Conservation (phyloP, 1,140 invertebrate species). For the Babylonia areolata region DNA sequence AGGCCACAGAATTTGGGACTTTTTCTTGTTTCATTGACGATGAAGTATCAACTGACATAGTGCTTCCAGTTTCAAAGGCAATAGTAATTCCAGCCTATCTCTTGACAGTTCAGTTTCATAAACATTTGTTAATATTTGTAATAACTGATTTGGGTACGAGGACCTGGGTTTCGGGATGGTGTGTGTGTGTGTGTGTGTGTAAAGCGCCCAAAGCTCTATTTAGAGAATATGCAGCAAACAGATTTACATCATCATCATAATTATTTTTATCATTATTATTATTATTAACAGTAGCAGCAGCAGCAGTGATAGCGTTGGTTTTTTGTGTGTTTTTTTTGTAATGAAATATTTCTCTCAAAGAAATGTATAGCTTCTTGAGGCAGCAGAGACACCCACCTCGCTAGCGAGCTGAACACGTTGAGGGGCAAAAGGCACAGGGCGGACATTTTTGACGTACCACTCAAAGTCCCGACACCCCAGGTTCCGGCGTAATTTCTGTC, state of each 20-base stretch:
- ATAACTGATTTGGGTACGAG: too few relatives aligned
- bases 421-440: constrained; percentile 89
- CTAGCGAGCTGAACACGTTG: constrained; percentile 79
- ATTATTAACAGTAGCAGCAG: not conserved
- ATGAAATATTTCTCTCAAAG: not conserved
- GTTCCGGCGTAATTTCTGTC: constrained; percentile 84
- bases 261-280: not conserved
- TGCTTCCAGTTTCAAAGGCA: too few relatives aligned
- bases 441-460: constrained; percentile 97
- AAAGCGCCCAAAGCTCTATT: too few relatives aligned
- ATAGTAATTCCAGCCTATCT: too few relatives aligned
- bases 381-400: constrained; percentile 66
- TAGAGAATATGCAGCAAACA: too few relatives aligned
- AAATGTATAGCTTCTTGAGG: not conserved
- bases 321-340: not conserved
- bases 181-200: too few relatives aligned
- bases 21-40: too few relatives aligned
- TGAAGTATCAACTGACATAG: too few relatives aligned
- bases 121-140: too few relatives aligned
- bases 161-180: too few relatives aligned
- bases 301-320: not conserved
- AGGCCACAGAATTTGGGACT: too few relatives aligned
- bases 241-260: not conserved
- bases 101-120: too few relatives aligned
- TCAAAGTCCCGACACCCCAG: constrained; percentile 94